Base-by-base conservation (phyloP, 1,140 invertebrate species). In the Pantala flavescens region DNA sequence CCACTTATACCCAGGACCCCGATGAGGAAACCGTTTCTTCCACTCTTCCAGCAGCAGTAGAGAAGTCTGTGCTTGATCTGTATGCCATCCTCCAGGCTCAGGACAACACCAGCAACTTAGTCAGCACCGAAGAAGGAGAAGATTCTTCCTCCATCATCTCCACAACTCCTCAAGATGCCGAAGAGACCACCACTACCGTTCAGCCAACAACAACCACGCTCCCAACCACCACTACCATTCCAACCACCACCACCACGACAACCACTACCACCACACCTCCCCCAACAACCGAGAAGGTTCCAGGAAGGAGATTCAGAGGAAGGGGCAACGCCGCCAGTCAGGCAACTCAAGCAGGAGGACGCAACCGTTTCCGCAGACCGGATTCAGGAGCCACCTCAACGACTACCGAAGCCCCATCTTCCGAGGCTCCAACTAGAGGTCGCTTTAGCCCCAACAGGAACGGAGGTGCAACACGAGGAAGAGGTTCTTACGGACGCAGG, bases 41-140 rank as follows among this genome's bases (percentile, higher is more conserved):
- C 23, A 72, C 23, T 24, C 23, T 72, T 5, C 23, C 36, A 24
- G 71, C 23, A 23, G 28, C 23, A 7, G 71, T 36, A 28, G 71
- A 72, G 24, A 72, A 72, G 42, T 72, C 71, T 0, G 24, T 72
- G 42, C 24, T 36, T 42, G 71, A 72, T 42, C 28, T 72, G 10
- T 72, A 72, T 42, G 71, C 73, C 24, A 74, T 55, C 9, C 55
- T 74, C 19, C 55, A 55, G 49, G 73, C 43, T 21, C 43, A 74
- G 43, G 55, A 70, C 14, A 55, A 55, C 21, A 28, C 73, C 42
- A 74, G 55, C 21, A 55, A 74, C 55, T 24, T 55, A 0, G 73
- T 55, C n/a, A 72, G 28, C 42, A 74, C 43, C 0, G 73, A 74
- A 23, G 42, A 36, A n/a, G n/a, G 23, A 21, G 73, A 55, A 3